phyloP scores from a whole-genome alignment of 1,140 invertebrate species.

The Macrotrachela quadricornifera region DNA sequence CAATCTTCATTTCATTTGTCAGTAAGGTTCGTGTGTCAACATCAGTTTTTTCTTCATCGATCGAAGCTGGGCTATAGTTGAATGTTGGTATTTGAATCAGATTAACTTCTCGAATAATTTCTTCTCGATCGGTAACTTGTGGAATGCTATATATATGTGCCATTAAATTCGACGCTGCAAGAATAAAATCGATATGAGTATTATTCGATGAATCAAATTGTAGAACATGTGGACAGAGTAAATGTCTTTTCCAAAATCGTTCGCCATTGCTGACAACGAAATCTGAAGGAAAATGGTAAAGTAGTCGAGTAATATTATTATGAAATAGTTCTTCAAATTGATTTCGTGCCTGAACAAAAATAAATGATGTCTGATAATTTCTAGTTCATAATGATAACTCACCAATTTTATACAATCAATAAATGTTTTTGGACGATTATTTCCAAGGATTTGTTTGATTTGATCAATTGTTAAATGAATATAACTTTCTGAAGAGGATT shows the following conservation, averaged over 20 bases:
- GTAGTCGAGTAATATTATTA: conserved; percentile 80
- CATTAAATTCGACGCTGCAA: conserved; percentile 70
- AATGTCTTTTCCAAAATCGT: conserved; percentile 93
- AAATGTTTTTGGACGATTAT: conserved; percentile 57
- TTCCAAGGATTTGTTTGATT: conserved; percentile 61
- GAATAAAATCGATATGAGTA: conserved; percentile 67
- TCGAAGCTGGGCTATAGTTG: too few relatives aligned
- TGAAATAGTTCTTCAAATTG: conserved; percentile 76
- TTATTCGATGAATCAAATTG: conserved; percentile 31
- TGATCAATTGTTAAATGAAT: conserved; percentile 66
- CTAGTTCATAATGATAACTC: too few relatives aligned
- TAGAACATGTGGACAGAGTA: conserved; percentile 64
- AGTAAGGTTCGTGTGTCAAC: conserved; percentile 43
- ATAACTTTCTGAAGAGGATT: too few relatives aligned
- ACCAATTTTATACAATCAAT: conserved; percentile 70
- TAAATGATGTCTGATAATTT: too few relatives aligned
- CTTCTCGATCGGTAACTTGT: conserved; percentile 2
- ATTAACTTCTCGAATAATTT: too few relatives aligned
- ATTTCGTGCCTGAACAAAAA: conserved; percentile 66
- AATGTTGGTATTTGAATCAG: conserved; percentile 59
- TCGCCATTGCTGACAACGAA: conserved; percentile 62
- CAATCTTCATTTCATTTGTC: too few relatives aligned
- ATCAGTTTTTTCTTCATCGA: conserved; percentile 67
- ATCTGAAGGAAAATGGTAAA: conserved; percentile 89
- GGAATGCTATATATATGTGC: conserved; percentile 67